Conservation (phyloP, 2,888 invertebrate species). For the Yponomeuta evonymella region DNA sequence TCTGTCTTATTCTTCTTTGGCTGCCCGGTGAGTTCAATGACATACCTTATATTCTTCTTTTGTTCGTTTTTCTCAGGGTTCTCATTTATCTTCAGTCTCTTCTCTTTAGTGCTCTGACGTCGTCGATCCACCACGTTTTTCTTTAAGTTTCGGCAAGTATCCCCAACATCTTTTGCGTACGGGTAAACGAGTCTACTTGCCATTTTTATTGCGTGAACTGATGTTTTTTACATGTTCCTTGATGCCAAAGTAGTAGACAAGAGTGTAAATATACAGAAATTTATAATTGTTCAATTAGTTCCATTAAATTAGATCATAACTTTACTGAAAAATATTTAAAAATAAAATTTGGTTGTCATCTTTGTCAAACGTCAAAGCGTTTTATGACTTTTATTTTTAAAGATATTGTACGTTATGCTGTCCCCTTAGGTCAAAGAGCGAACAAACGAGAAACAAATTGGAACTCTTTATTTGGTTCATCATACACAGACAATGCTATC, state of each 20-base stretch:
- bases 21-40: neutral
- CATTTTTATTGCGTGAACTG: neutral
- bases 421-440: too few relatives aligned
- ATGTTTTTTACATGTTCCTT: neutral
- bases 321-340: neutral
- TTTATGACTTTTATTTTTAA: too few relatives aligned
- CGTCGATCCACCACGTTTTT: neutral
- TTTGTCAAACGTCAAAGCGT: neutral
- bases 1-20: neutral
- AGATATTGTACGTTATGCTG: too few relatives aligned
- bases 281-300: neutral
- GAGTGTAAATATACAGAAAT: neutral
- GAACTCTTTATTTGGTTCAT: too few relatives aligned
- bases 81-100: neutral
- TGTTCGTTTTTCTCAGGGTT: neutral
- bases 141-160: neutral
- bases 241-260: neutral
- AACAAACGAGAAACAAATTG: too few relatives aligned
- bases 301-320: neutral
- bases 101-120: neutral
- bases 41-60: neutral
- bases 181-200: neutral
- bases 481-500: too few relatives aligned
- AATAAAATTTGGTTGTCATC: neutral
- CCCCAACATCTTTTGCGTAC: neutral